Percentiles rank a stretch among this genome's conserved stretches.
Evolutionary conservation across 2,797 vertebrate species (phyloP).

Genomic region (Hypotaenidia okinawae): DNA sequence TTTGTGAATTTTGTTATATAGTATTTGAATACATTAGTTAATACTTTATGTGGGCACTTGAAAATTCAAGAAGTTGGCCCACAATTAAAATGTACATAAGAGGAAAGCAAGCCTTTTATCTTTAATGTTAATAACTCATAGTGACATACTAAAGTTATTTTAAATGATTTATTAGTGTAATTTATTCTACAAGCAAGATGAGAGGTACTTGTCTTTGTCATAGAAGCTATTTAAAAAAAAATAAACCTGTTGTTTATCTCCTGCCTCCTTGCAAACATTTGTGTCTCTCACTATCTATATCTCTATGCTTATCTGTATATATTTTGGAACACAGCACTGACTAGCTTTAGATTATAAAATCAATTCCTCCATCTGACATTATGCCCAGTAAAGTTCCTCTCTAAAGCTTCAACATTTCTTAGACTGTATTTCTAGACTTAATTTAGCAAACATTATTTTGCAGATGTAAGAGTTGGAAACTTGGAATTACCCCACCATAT

Average conservation of each 20-base stretch:
- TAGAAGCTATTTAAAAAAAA: not conserved
- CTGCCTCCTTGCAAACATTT: not conserved
- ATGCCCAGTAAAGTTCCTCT: not conserved
- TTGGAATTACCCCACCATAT: not conserved
- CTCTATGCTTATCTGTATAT: not conserved
- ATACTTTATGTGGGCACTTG: not conserved
- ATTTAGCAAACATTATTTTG: not conserved
- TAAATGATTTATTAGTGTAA: not conserved
- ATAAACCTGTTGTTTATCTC: not conserved
- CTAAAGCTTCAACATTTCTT: not conserved
- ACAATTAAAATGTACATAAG: not conserved
- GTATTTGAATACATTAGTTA: not conserved
- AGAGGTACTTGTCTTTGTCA: not conserved
- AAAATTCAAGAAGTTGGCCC: not conserved
- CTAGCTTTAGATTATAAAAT: conserved; percentile 19
- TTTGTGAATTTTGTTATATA: not conserved
- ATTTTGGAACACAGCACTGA: not conserved
- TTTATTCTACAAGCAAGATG: not conserved
- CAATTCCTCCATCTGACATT: not conserved
- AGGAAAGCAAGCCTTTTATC: not conserved
- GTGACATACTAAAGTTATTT: not conserved
- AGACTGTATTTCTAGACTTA: not conserved
- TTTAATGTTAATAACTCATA: not conserved
- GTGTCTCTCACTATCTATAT: not conserved
- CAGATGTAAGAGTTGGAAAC: not conserved